These are phyloP conservation scores for Paramuricea clavata DNA, from an alignment of 92 coral and sea anemone species.

Conservation along the genomic window DNA sequence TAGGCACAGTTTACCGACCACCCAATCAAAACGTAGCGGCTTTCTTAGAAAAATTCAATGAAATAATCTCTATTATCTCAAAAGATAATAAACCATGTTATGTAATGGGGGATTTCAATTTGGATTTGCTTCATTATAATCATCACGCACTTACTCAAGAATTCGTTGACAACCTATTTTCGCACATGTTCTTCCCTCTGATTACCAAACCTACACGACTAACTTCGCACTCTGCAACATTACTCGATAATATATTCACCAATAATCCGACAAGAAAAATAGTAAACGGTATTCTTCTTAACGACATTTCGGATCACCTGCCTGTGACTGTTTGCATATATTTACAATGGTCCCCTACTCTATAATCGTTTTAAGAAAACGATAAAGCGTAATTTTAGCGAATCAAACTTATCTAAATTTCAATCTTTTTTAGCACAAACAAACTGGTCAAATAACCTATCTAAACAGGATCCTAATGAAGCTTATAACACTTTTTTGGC, in stretches of 20 bases:
- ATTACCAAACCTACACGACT: conserved; percentile 41
- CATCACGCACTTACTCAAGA: conserved; percentile 52
- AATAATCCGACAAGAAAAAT: neutral
- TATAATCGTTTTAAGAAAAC: neutral
- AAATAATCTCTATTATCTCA: conserved; percentile 38
- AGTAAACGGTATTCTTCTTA: conserved; percentile 45
- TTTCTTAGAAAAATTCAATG: conserved; percentile 45
- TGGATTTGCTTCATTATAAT: conserved; percentile 41
- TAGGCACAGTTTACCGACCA: conserved; percentile 54
- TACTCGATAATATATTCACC: conserved; percentile 56
- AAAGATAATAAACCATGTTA: conserved; percentile 11
- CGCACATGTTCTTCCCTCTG: conserved; percentile 34
- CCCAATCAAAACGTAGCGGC: conserved; percentile 55
- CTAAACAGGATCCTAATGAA: no score
- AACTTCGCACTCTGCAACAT: conserved; percentile 53
- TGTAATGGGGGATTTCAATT: conserved; percentile 49
- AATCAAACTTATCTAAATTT: neutral
- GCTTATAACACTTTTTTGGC: no score
- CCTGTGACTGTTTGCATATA: conserved; percentile 18
- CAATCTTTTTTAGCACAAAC: neutral
- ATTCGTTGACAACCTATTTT: conserved; percentile 49
- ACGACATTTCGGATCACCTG: conserved; percentile 62
- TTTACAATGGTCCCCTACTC: neutral
- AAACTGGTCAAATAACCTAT: no score
- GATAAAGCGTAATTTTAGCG: neutral